These are phyloP conservation scores for Rhipidura dahli DNA, from an alignment of 2,113 vertebrate species.

Conservation along the genomic window DNA sequence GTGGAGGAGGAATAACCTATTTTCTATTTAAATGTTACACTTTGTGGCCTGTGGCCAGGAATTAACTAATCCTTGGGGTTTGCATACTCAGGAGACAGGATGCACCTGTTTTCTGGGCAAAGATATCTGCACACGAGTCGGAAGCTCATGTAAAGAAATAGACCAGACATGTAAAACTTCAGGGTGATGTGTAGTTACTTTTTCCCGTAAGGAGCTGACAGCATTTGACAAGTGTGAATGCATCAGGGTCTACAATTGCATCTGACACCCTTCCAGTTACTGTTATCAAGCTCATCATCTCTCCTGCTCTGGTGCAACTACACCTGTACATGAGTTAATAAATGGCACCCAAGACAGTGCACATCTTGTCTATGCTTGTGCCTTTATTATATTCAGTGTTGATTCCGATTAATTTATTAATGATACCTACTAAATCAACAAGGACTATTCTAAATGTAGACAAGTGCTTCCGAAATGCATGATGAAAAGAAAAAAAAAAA, in stretches of 20 bases:
- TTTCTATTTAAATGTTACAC: not conserved
- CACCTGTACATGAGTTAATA: not conserved
- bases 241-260: not conserved
- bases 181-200: not conserved
- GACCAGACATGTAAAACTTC: not conserved
- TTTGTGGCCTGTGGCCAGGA: not conserved
- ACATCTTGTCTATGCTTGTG: not conserved
- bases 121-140: not conserved
- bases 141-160: not conserved
- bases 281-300: not conserved
- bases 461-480: not conserved
- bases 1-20: not conserved
- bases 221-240: not conserved
- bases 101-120: conserved; percentile 11
- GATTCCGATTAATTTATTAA: not conserved
- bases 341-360: rapidly evolving
- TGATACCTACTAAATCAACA: not conserved
- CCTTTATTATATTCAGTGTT: not conserved
- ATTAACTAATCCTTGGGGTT: not conserved
- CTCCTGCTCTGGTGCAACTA: not conserved
- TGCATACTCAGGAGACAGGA: conserved; percentile 18
- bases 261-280: not conserved
- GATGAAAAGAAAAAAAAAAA: not conserved
- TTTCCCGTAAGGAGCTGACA: not conserved
- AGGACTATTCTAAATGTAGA: not conserved